These are phyloP conservation scores for Volucella zonaria DNA, from an alignment of 2,888 invertebrate genomes.

Conservation along the genomic window DNA sequence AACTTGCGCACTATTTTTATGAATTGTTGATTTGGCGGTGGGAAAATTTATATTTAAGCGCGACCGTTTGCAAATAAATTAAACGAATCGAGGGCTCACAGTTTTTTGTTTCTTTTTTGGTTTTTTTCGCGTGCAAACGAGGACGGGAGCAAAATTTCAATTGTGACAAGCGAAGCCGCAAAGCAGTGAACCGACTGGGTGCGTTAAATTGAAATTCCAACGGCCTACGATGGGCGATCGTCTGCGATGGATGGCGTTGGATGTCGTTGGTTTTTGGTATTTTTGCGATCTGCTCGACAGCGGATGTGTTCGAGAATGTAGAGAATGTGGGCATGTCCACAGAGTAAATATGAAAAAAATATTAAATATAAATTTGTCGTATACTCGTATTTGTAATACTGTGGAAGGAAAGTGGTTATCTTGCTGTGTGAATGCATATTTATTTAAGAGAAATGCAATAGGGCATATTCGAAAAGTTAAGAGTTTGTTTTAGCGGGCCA, in stretches of 20 bases:
- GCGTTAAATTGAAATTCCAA: slow-evolving; percentile 73
- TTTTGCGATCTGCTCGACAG: slow-evolving; percentile 47
- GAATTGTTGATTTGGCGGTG: slow-evolving; percentile 5
- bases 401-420: not conserved
- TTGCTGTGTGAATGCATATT: no score
- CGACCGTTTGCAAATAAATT: slow-evolving; percentile 46
- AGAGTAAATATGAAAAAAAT: not conserved
- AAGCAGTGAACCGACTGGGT: slow-evolving; percentile 70
- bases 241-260: slow-evolving; percentile 50
- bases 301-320: slow-evolving; percentile 38
- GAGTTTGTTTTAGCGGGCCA: no score
- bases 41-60: slow-evolving; percentile 30
- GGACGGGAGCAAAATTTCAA: slow-evolving; percentile 46
- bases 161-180: slow-evolving; percentile 71
- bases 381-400: not conserved
- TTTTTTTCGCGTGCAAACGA: slow-evolving; percentile 38
- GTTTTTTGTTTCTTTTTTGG: slow-evolving; percentile 18
- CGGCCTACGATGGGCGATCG: slow-evolving; percentile 59
- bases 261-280: slow-evolving; percentile 10
- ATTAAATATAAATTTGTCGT: not conserved
- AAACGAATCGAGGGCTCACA: slow-evolving; percentile 18
- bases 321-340: not conserved
- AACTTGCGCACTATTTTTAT: slow-evolving; percentile 9
- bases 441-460: no score
- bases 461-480: no score